These are phyloP conservation scores for Sakesphorus luctuosus DNA, from an alignment of 2,113 vertebrate species.

Conservation along the genomic window DNA sequence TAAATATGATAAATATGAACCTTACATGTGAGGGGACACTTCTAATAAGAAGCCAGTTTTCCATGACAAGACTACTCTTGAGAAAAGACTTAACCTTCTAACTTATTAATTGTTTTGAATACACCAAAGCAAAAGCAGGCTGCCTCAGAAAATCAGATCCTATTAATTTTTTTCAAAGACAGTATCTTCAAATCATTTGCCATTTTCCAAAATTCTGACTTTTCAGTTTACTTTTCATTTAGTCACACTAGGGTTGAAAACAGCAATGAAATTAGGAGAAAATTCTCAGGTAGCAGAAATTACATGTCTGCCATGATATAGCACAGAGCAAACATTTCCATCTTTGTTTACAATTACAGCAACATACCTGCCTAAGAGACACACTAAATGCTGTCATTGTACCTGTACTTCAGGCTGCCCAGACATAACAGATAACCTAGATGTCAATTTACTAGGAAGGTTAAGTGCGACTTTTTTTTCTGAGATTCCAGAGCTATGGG, in stretches of 20 bases:
- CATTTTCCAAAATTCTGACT: neutral
- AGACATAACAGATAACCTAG: neutral
- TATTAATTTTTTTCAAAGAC: neutral
- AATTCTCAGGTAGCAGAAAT: neutral
- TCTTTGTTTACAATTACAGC: neutral
- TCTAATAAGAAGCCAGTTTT: neutral
- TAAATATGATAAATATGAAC: neutral
- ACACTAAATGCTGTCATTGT: neutral
- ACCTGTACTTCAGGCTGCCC: neutral
- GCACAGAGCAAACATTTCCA: neutral
- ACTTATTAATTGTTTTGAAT: neutral
- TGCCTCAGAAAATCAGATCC: neutral
- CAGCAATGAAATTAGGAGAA: neutral
- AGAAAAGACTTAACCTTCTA: neutral
- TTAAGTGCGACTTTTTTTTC: neutral
- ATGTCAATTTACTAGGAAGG: neutral
- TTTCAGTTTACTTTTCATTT: neutral
- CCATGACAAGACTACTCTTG: neutral
- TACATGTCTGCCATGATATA: neutral
- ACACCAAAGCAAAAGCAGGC: accelerated
- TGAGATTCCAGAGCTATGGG: neutral
- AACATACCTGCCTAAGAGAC: neutral
- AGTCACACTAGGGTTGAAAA: neutral
- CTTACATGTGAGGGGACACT: neutral
- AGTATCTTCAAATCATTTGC: neutral